phyloP scores from a whole-genome alignment of 2,888 invertebrate genomes.

The Ormyrus pomaceus region DNA sequence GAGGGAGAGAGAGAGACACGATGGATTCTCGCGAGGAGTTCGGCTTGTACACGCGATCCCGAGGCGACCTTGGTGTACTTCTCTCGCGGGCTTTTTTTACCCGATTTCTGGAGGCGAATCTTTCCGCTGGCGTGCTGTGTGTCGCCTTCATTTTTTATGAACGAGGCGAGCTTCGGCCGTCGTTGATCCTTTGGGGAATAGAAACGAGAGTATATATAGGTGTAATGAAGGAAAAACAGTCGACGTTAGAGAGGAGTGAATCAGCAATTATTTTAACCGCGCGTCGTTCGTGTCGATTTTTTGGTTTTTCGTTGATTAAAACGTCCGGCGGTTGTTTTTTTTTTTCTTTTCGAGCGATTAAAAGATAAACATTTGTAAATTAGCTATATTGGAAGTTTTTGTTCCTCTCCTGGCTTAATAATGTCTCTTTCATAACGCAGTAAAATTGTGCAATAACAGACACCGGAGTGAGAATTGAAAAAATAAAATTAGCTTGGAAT shows the following conservation, averaged over 20 bases:
- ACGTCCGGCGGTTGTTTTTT: too few relatives aligned
- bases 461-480: constrained; percentile 3
- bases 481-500: constrained; percentile 25
- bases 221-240: too few relatives aligned
- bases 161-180: not conserved
- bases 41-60: constrained; percentile 27
- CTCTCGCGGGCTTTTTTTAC: constrained; percentile 22
- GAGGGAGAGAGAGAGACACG: not conserved
- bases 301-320: too few relatives aligned
- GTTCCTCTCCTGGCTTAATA: not conserved
- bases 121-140: not conserved
- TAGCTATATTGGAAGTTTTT: not conserved
- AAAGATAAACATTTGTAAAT: too few relatives aligned
- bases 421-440: constrained; percentile 19
- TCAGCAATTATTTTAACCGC: too few relatives aligned
- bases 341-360: too few relatives aligned
- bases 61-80: constrained; percentile 34
- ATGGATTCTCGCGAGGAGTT: constrained; percentile 33
- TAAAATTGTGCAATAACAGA: constrained; percentile 1
- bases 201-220: too few relatives aligned
- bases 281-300: too few relatives aligned
- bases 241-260: too few relatives aligned
- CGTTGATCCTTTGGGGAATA: too few relatives aligned
- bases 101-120: not conserved
- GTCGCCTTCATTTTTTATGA: constrained; percentile 5